Evolutionary conservation across 1,140 invertebrate genomes (phyloP), one percentile per base, ranked within the genome.

Genomic region (Pomacea maculata): DNA sequence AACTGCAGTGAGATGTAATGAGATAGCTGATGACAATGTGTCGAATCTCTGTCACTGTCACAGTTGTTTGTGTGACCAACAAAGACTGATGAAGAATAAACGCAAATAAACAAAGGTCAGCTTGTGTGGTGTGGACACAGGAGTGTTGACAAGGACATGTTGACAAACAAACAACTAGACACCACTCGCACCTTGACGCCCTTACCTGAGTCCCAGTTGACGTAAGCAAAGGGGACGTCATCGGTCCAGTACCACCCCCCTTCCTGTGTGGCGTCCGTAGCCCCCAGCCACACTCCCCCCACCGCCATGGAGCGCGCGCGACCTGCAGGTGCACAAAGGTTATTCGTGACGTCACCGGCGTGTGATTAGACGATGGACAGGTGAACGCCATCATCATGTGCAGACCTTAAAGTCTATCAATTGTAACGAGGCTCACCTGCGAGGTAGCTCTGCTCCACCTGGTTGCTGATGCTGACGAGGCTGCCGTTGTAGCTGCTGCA

Each of bases 151-250:
- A 25, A 25, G 25, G 25, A 25, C 25, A 25, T 0, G 25, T 25
- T 25, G 25, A 75, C 55, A 63, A 3, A 75, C 55, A 75, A 14
- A 75, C 10, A 75, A 14, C 63, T 19, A 19, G 0, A 75, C 55
- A 75, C 0, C 21, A 75, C 19, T 34, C 55, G 29, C 3, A 45
- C 55, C 11, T 61, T 11, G 11, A 61, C 15, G 8, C 11, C 61
- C 78, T 68, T 72, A 89, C 87, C 85, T 79, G 84, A 55, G 25
- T 80, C 74, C 88, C 88, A 88, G 83, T 88, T 87, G 25, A 88
- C 64, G 74, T 80, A 88, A 34, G 87, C 84, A 72, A 88, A 88
- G 3, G 88, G 86, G 29, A 81, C 67, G 8, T 78, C 65, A 74
- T 85, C 83, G 0, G 68, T 74, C 87, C 88, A 89, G 19, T 29